Evolutionary conservation across 2,797 vertebrate genomes (phyloP), one percentile per base, ranked within the genome.

Genomic region (Enteromius fasciolatus): DNA sequence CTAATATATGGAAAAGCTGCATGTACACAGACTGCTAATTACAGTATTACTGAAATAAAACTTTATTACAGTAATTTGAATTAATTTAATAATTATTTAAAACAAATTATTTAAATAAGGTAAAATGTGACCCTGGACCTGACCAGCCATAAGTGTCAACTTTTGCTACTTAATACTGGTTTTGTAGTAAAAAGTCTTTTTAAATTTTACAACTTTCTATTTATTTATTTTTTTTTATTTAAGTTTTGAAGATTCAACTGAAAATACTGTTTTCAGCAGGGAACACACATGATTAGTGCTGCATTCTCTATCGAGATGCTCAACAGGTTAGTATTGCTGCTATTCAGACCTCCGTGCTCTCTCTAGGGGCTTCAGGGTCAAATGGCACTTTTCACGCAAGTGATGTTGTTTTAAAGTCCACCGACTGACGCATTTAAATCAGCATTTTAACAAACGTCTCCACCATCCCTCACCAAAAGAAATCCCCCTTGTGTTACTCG

Each of bases 371-470:
- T 64, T 1, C 2, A 48, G 85, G 87, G 84, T 88, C 87, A 86
- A 86, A 80, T n/a, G 78, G 83, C 78, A 41, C 81, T 84, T 86
- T 85, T 83, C 74, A 83, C 46, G 5, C 31, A 54, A 63, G 20
- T 31, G 59, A 61, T 44, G 48, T 66, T 57, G 78, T 78, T 86
- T 82, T 81, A 80, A 86, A 83, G 75, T 83, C 78, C 80, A 28
- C 36, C 72, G 66, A 76, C 81, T 31, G 84, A 85, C 77, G 91
- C 90, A 92, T 91, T 92, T 90, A 92, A 93, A 93, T 91, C 90
- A 87, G 89, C 89, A 84, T 92, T 89, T 94, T 93, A 94, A 92
- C 91, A 94, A 92, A 93, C 90, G 90, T 92, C 92, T 90, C 91
- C 88, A 90, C 90, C 91, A 89, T 90, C 87, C 89, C 87, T 78